These are phyloP conservation scores for Camponotus floridanus DNA, from an alignment of 1,140 invertebrate genomes.

Conservation along the genomic window DNA sequence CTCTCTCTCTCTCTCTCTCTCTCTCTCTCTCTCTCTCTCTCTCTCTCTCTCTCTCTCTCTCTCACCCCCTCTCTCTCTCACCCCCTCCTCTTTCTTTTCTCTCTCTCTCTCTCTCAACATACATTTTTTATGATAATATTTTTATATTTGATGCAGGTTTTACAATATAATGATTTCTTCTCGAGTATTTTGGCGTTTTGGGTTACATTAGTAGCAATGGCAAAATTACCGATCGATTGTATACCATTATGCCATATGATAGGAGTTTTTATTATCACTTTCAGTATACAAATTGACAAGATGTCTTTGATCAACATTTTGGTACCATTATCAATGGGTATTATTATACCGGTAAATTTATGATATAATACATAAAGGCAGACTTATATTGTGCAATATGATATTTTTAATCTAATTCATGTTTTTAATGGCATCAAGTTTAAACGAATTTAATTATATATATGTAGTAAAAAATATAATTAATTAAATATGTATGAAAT, in stretches of 20 bases:
- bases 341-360: slow-evolving; percentile 84
- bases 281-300: slow-evolving; percentile 89
- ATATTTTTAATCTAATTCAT: no score
- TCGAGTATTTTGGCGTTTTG: slow-evolving; percentile 95
- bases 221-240: slow-evolving; percentile 89
- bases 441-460: no score
- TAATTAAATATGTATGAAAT: neutral
- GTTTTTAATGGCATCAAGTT: no score
- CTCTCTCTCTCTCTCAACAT: no score
- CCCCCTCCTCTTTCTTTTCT: neutral
- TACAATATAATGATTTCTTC: slow-evolving; percentile 97
- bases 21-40: no score
- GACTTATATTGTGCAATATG: no score
- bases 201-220: slow-evolving; percentile 95
- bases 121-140: slow-evolving; percentile 19
- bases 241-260: slow-evolving; percentile 92
- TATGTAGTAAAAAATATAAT: neutral
- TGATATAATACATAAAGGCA: no score
- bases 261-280: slow-evolving; percentile 93
- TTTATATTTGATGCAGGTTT: slow-evolving; percentile 84
- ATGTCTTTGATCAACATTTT: slow-evolving; percentile 88
- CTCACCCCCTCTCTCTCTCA: no score
- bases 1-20: no score
- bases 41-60: no score
- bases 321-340: slow-evolving; percentile 87